Base-by-base conservation (phyloP, 2,888 invertebrate species). In the Heliconius charithonia region DNA sequence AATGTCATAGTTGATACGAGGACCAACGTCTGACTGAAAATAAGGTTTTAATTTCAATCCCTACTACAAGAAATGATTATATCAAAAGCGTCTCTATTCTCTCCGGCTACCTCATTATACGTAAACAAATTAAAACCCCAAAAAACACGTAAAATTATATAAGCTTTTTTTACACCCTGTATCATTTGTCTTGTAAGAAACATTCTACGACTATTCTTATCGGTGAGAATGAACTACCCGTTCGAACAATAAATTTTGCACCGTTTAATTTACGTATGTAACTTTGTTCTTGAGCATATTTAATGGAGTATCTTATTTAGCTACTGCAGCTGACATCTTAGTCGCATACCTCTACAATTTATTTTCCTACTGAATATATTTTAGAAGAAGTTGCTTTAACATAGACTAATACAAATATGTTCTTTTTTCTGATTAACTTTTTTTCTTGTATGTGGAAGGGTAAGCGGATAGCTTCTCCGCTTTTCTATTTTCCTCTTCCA, bases 261-360 rank as follows among this genome's bases (percentile, higher is more conserved):
- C 41, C 3, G 69, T 69, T 56, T 72, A 56, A 56, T 72, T 72
- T 72, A 72, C 56, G 51, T 71, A 71, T 69, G 69, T 37, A 45
- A 63, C 9, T 41, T 45, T 22, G 56, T 72, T 56, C 32, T 72
- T 7, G 56, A 59, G 51, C 56, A 72, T 56, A 71, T 27, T 71
- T 56, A 71, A 56, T 56, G 56, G 71, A 19, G 22, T 56, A 12
- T 71, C 29, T 51, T 22, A 29, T 72, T 59, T 59, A 56, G 29
- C 29, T 51, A 29, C 29, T 56, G 67, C 67, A 41, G n/a, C 67
- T 67, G 67, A 67, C 67, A 67, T 67, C 25, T 69, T 25, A 27
- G 69, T 69, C 25, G 69, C 25, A 9, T 67, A 67, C 41, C 67
- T 67, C 37, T 6, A 2, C 2, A 67, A 67, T 67, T 67, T 41